Conservation (phyloP, 2,888 invertebrate genomes). For the Zhengitettix transpicula region DNA sequence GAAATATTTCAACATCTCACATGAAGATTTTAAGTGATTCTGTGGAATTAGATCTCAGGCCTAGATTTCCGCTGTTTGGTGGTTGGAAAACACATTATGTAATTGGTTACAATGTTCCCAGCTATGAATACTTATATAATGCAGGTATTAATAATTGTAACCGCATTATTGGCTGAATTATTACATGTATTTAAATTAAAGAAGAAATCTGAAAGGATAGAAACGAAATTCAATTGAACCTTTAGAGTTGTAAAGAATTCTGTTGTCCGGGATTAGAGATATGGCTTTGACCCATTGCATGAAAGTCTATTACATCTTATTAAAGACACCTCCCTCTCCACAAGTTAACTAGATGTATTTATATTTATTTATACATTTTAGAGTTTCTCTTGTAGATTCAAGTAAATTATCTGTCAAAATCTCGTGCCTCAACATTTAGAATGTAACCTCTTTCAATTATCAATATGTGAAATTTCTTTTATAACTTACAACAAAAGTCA, state of each 20-base stretch:
- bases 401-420: too few relatives aligned
- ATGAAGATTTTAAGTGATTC: constrained; percentile 77
- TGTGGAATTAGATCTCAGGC: constrained; percentile 88
- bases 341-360: too few relatives aligned
- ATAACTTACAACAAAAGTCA: too few relatives aligned
- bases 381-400: too few relatives aligned
- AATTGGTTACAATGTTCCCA: constrained; percentile 92
- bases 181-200: not conserved
- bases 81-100: constrained; percentile 98
- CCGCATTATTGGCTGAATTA: not conserved
- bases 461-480: too few relatives aligned
- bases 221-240: not conserved
- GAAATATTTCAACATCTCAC: constrained; percentile 95
- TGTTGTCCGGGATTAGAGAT: not conserved
- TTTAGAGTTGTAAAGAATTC: not conserved
- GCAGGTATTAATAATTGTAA: constrained; percentile 29
- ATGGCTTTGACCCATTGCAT: too few relatives aligned
- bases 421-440: too few relatives aligned
- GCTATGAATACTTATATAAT: constrained; percentile 85
- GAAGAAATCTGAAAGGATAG: not conserved
- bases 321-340: too few relatives aligned
- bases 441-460: too few relatives aligned
- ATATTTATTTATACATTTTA: too few relatives aligned
- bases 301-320: too few relatives aligned
- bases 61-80: constrained; percentile 93